These are phyloP conservation scores for Dipus sagitta DNA, from an alignment of 2,797 vertebrate genomes.

Conservation along the genomic window DNA sequence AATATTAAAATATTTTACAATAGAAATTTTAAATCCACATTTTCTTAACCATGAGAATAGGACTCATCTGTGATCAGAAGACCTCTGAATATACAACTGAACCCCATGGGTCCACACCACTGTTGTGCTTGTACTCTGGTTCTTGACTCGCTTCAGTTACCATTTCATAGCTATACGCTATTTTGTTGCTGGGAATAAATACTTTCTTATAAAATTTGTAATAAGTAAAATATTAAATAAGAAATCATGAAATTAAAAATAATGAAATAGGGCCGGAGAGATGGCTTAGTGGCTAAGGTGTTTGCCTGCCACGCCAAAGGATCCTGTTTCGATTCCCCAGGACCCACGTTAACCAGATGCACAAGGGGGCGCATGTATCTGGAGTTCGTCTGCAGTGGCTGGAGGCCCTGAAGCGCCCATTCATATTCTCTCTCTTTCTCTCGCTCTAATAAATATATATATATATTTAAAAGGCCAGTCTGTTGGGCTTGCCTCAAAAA, in stretches of 20 bases:
- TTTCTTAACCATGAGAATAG: slow-evolving; percentile 12
- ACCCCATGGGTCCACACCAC: background rate
- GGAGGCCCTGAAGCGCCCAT: too few species aligned
- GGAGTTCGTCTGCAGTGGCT: too few species aligned
- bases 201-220: slow-evolving; percentile 48
- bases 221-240: slow-evolving; percentile 54
- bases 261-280: background rate
- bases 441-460: too few species aligned
- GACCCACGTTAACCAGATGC: too few species aligned
- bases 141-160: slow-evolving; percentile 54
- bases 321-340: too few species aligned
- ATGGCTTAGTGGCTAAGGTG: too few species aligned
- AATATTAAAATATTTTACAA: too few species aligned
- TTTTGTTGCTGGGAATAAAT: slow-evolving; percentile 41
- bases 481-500: too few species aligned
- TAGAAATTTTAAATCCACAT: background rate
- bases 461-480: too few species aligned
- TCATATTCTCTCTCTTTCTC: too few species aligned
- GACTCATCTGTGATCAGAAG: background rate
- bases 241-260: background rate
- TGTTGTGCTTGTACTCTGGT: slow-evolving; percentile 2
- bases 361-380: too few species aligned
- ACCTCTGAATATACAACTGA: slow-evolving; percentile 19
- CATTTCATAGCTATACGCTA: background rate
- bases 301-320: too few species aligned